These are phyloP conservation scores for Coptotermes formosanus DNA, from an alignment of 1,140 invertebrate species.

Conservation along the genomic window DNA sequence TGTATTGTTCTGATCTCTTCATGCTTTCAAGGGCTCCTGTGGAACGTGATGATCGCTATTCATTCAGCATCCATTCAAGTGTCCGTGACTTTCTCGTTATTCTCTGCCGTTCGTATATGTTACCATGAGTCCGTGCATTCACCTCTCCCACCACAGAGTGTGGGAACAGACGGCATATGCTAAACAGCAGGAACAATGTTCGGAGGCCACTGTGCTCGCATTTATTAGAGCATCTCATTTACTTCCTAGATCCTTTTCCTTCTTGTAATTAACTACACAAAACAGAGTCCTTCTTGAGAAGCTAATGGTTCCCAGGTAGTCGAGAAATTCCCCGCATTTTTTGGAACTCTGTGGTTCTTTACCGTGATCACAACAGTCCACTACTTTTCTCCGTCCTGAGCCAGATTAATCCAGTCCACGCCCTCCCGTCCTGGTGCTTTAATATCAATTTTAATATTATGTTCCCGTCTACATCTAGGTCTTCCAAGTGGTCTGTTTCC, in stretches of 20 bases:
- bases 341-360: too few species aligned
- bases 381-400: too few species aligned
- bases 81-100: neutral
- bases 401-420: too few species aligned
- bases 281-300: too few species aligned
- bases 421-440: too few species aligned
- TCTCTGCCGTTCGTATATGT: neutral
- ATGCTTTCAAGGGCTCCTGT: neutral
- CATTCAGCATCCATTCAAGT: neutral
- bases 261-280: too few species aligned
- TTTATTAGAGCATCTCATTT: neutral
- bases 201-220: neutral
- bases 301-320: too few species aligned
- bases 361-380: too few species aligned
- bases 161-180: neutral
- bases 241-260: neutral
- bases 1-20: neutral
- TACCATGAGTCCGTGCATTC: neutral
- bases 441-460: too few species aligned
- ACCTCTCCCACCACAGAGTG: conserved; percentile 3
- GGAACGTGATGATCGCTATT: neutral
- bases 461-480: too few species aligned
- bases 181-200: neutral
- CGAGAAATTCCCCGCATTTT: too few species aligned
- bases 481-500: too few species aligned